Percentiles rank a stretch among this genome's conserved stretches.
Evolutionary conservation across 23 tunicate genomes (phyloP).

Genomic region (Aplidium turbinatum): DNA sequence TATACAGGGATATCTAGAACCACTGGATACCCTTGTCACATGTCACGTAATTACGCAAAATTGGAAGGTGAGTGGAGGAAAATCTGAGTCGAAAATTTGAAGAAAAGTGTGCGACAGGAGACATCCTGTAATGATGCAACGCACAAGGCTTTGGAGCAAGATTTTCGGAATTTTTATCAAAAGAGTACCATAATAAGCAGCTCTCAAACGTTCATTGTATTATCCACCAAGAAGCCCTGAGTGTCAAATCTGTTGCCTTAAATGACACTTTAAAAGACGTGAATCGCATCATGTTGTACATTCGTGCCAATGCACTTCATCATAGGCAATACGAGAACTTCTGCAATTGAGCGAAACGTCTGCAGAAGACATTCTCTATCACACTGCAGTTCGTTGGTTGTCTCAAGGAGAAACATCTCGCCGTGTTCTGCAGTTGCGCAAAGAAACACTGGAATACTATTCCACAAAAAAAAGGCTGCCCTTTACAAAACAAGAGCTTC

Average conservation of each 20-base stretch:
- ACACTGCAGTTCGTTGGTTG: conserved; percentile 55
- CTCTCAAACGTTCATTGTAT: conserved; percentile 51
- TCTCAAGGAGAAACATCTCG: conserved; percentile 50
- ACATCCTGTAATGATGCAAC: no score
- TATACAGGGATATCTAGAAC: no score
- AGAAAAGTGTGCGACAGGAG: no score
- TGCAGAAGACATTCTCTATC: conserved; percentile 41
- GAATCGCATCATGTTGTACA: conserved; percentile 31
- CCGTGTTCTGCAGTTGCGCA: conserved; percentile 30
- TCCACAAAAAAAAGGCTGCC: conserved; percentile 16
- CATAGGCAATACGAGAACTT: conserved; percentile 15
- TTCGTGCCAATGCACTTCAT: conserved; percentile 43
- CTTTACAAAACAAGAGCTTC: conserved; percentile 18
- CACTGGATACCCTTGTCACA: no score
- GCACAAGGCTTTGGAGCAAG: conserved; percentile 54
- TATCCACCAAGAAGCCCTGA: conserved; percentile 53
- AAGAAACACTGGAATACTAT: conserved; percentile 18
- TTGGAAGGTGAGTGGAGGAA: no score
- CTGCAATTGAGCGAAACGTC: conserved; percentile 26
- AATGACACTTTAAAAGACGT: conserved; percentile 40
- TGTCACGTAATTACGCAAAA: no score
- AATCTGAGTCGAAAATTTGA: no score
- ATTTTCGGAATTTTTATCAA: conserved; percentile 44
- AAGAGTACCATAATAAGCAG: conserved; percentile 31
- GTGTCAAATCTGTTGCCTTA: conserved; percentile 55